phyloP scores from a whole-genome alignment of 1,140 invertebrate genomes.

The Pantala flavescens region DNA sequence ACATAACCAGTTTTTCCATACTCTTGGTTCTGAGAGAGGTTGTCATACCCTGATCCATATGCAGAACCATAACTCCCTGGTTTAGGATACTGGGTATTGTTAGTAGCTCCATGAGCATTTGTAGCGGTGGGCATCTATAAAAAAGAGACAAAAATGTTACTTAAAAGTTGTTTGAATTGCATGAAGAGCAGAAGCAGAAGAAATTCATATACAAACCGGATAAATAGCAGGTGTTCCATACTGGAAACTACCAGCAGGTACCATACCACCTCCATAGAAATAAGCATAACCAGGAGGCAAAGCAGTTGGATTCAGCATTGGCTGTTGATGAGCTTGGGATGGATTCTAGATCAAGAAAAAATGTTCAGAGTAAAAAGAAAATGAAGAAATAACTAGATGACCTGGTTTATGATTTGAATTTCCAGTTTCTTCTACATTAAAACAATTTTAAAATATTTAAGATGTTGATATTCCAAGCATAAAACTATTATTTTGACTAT shows the following conservation, averaged over 20 bases:
- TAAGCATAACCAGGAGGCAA: slow-evolving; percentile 56
- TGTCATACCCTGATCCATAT: slow-evolving; percentile 57
- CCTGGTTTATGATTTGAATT: no score
- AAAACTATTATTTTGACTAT: no score
- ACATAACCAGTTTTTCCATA: slow-evolving; percentile 46
- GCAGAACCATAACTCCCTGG: slow-evolving; percentile 51
- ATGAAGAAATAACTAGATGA: no score
- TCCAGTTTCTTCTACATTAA: no score
- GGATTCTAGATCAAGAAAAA: slow-evolving; percentile 36
- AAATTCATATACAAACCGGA: slow-evolving; percentile 40
- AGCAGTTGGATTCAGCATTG: slow-evolving; percentile 43
- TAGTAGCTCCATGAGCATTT: slow-evolving; percentile 44
- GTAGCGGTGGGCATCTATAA: slow-evolving; percentile 44
- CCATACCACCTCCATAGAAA: slow-evolving; percentile 50
- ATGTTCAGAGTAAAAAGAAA: slow-evolving; percentile 5
- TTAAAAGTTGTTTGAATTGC: slow-evolving; percentile 17
- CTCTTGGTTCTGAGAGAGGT: slow-evolving; percentile 45
- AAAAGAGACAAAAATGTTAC: slow-evolving; percentile 17
- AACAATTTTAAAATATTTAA: no score
- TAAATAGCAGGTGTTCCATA: slow-evolving; percentile 58
- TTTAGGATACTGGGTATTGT: slow-evolving; percentile 53
- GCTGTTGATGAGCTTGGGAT: slow-evolving; percentile 48
- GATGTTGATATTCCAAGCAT: no score
- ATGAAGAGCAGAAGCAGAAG: slow-evolving; percentile 7
- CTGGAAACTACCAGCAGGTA: slow-evolving; percentile 62